Conservation (phyloP, 2,797 vertebrate species). For the Phoeniculus purpureus region DNA sequence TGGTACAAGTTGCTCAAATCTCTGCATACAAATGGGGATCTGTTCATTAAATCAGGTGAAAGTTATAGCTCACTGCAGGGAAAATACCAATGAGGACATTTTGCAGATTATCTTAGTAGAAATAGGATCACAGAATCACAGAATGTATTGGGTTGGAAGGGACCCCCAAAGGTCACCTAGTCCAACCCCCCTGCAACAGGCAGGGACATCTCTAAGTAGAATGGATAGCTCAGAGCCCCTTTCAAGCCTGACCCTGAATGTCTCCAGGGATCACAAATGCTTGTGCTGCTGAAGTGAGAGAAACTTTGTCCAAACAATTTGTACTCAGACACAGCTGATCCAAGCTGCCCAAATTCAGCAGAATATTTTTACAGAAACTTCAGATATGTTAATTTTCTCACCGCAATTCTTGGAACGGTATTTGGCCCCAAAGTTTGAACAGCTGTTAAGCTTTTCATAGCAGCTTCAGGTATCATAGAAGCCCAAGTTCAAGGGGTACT, state of each 20-base stretch:
- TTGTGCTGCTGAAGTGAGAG: not conserved
- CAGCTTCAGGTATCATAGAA: not conserved
- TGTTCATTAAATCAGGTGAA: not conserved
- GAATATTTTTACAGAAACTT: not conserved
- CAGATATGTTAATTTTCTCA: not conserved
- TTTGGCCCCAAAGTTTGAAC: not conserved
- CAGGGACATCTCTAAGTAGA: too few species aligned
- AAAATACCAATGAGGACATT: not conserved
- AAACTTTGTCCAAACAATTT: not conserved
- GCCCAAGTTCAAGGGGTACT: not conserved
- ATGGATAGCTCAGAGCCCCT: too few species aligned
- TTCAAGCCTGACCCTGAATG: too few species aligned
- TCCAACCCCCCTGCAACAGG: too few species aligned
- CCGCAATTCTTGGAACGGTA: not conserved
- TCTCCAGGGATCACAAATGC: not conserved
- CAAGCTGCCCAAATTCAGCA: not conserved
- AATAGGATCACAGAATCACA: too few species aligned
- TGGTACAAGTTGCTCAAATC: not conserved
- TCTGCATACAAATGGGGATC: not conserved
- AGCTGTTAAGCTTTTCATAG: not conserved
- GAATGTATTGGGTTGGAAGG: too few species aligned
- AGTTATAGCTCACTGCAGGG: not conserved
- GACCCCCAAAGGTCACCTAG: too few species aligned
- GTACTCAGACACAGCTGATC: not conserved
- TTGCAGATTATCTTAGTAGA: not conserved